A percentile compares a stretch with the other conserved stretches of the same genome.
Evolutionary conservation across 2,888 invertebrate species (phyloP).

Genomic region (Synanthedon tipuliformis): DNA sequence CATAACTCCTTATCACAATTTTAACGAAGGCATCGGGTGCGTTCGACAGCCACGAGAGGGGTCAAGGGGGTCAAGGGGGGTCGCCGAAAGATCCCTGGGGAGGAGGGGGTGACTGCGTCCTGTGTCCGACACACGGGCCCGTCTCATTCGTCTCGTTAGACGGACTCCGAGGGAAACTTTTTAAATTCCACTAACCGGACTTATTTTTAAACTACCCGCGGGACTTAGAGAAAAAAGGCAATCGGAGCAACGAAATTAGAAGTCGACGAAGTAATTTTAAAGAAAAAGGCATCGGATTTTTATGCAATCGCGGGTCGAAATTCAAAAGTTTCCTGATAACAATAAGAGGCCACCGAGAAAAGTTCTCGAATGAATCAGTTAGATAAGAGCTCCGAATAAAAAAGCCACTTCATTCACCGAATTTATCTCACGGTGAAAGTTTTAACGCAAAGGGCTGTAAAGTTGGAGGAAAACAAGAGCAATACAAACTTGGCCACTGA

Average conservation of each 20-base stretch:
- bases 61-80: slow-evolving; percentile 9
- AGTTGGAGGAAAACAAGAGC: slow-evolving; percentile 38
- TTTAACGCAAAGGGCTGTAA: slow-evolving; percentile 9
- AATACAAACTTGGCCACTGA: slow-evolving; percentile 57
- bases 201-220: neutral
- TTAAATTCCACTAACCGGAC: neutral
- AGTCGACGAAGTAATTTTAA: neutral
- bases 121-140: slow-evolving; percentile 38
- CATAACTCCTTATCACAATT: slow-evolving; percentile 35
- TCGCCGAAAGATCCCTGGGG: slow-evolving; percentile 21
- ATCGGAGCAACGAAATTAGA: neutral
- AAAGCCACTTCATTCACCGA: slow-evolving; percentile 24
- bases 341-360: slow-evolving; percentile 21
- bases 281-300: neutral
- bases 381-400: slow-evolving; percentile 47
- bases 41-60: slow-evolving; percentile 34
- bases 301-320: neutral
- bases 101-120: slow-evolving; percentile 18
- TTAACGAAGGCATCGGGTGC: slow-evolving; percentile 57
- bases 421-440: slow-evolving; percentile 35
- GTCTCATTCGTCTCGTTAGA: neutral
- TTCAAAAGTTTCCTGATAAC: slow-evolving; percentile 25
- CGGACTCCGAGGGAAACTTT: slow-evolving; percentile 1
- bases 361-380: slow-evolving; percentile 53
- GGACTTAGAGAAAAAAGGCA: neutral